Evolutionary conservation across 2,113 vertebrate species (phyloP).

Genomic region (Pseudorasbora parva): DNA sequence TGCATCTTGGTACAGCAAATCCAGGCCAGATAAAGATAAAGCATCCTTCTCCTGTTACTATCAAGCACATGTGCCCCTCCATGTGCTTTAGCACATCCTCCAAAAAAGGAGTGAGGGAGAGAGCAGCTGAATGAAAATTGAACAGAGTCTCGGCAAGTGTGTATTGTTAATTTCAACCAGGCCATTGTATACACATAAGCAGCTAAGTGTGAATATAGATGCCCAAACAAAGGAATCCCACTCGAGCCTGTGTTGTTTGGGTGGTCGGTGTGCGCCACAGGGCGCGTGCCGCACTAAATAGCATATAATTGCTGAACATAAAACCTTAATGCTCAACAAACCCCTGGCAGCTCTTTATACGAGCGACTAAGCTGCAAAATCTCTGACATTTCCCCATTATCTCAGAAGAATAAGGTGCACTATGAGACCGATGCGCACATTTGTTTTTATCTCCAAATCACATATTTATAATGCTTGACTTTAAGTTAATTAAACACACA

Average conservation of each 20-base stretch:
- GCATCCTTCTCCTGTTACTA: slow-evolving; percentile 25
- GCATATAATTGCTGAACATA: neutral
- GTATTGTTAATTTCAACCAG: slow-evolving; percentile 10
- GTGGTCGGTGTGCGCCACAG: slow-evolving; percentile 60
- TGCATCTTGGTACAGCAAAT: slow-evolving; percentile 22
- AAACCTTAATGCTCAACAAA: slow-evolving; percentile 31
- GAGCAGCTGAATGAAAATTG: neutral
- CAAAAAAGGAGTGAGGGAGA: slow-evolving; percentile 17
- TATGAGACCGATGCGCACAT: neutral
- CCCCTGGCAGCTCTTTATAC: slow-evolving; percentile 19
- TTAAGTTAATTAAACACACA: neutral
- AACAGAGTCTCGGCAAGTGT: neutral
- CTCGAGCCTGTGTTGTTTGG: slow-evolving; percentile 37
- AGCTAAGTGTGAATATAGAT: slow-evolving; percentile 21
- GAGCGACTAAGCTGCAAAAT: slow-evolving; percentile 29
- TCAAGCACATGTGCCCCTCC: neutral
- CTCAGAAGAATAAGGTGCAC: neutral
- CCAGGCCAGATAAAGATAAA: slow-evolving; percentile 30
- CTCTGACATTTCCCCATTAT: neutral
- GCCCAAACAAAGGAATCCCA: slow-evolving; percentile 64
- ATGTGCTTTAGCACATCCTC: neutral
- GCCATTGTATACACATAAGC: neutral
- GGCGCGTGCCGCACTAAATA: neutral
- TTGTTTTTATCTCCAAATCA: slow-evolving; percentile 17
- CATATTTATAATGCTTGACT: slow-evolving; percentile 15